Conservation (phyloP, 1,140 invertebrate species). For the Papilio dardanus region DNA sequence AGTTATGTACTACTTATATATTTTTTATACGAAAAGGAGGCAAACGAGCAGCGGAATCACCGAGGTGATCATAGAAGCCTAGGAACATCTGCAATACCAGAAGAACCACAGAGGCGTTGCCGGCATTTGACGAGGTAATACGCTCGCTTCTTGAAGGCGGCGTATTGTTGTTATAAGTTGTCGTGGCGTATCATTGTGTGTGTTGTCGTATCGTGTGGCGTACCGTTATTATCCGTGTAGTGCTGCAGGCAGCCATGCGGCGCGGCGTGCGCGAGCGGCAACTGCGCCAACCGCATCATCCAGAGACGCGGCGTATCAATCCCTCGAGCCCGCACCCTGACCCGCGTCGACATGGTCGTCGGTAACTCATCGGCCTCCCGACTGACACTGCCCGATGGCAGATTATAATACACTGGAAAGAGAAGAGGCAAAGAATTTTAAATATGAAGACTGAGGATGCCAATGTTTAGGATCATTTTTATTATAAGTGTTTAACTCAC, state of each 20-base stretch:
- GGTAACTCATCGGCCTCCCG: constrained; percentile 60
- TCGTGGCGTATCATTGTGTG: too few relatives aligned
- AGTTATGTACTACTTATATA: too few relatives aligned
- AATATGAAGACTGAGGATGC: too few relatives aligned
- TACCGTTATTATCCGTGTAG: constrained; percentile 83
- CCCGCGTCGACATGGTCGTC: constrained; percentile 42
- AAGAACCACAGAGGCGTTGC: too few relatives aligned
- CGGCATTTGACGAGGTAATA: too few relatives aligned
- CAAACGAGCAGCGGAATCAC: too few relatives aligned
- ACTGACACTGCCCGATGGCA: constrained; percentile 53
- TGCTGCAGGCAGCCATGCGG: constrained; percentile 90
- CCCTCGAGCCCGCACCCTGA: constrained; percentile 79
- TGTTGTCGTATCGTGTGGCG: constrained; percentile 27
- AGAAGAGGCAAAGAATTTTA: not conserved
- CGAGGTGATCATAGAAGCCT: too few relatives aligned
- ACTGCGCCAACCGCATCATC: constrained; percentile 88
- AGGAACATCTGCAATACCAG: too few relatives aligned
- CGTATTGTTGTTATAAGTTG: too few relatives aligned
- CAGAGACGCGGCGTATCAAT: constrained; percentile 86
- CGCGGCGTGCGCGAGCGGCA: constrained; percentile 88
- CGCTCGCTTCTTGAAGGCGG: too few relatives aligned
- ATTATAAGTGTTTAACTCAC: constrained; percentile 83
- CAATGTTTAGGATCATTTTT: too few relatives aligned
- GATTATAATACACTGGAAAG: constrained; percentile 67
- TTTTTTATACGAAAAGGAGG: too few relatives aligned